Evolutionary conservation across 2,113 vertebrate genomes (phyloP), one percentile per base, ranked within the genome.

Genomic region (Microcebus murinus): DNA sequence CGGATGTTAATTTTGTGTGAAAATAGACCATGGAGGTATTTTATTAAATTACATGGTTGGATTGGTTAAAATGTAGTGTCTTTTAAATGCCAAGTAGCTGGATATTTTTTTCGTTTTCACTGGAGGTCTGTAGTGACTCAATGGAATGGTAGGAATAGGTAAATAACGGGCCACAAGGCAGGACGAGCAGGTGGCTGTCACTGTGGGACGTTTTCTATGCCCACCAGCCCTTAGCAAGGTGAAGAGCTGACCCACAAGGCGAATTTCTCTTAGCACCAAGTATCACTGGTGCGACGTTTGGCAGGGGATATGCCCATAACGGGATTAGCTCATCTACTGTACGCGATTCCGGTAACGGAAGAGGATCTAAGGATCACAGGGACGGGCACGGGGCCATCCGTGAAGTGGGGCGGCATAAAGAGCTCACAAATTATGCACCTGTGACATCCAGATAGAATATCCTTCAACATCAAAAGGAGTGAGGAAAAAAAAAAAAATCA

Each of bases 191-290:
- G 68, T 1, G 59, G 57, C 68, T 3, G 0, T 20, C 39, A 15
- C 79, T 9, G 0, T 1, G 59, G 61, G 79, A 87, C n/a, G 36
- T 34, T 48, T 14, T 42, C 67, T 77, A 23, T 81, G 57, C 87
- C 67, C 5, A 45, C 77, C 68, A 65, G 92, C 94, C 92, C 90
- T 93, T 97, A 67, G 63, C n/a, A 20, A 84, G 82, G 76, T 71
- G 29, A n/a, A 57, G 92, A 91, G 59, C 68, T 18, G 1, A 4
- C 87, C 73, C 73, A 23, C 67, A 57, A 95, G 91, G 67, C 29
- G n/a, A 92, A 84, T 61, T 15, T n/a, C 34, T 93, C 87, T 42
- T 27, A 1, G 11, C 21, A 4, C 12, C 67, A 21, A 96, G 31
- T 34, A 89, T 52, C 42, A 7, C 23, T 4, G 0, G 15, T 17